Percentiles rank a stretch among this genome's conserved stretches.
Conservation (phyloP, 2,797 vertebrate species). For the Pangasius sanitwongsei region DNA sequence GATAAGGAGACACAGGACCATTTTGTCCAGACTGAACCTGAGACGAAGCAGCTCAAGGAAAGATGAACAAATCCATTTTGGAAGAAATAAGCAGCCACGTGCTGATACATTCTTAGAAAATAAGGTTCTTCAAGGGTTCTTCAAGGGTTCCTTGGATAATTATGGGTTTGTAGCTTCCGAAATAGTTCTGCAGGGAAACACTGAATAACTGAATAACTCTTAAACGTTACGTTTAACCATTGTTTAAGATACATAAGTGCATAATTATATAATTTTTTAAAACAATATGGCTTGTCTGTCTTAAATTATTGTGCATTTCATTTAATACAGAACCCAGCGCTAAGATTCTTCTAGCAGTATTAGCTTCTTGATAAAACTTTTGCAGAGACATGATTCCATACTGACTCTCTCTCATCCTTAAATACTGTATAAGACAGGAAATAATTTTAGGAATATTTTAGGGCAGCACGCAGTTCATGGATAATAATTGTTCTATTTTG, state of each 20-base stretch:
- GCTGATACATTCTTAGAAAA: background rate
- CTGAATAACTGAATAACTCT: background rate
- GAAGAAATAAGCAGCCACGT: slow-evolving; percentile 60
- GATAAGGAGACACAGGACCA: slow-evolving; percentile 63
- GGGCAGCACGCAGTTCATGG: background rate
- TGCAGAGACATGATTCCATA: background rate
- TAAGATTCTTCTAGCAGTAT: background rate
- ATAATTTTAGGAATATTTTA: background rate
- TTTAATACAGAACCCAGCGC: background rate
- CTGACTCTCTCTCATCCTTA: background rate
- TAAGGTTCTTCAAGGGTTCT: background rate
- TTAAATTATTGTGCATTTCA: slow-evolving; percentile 10
- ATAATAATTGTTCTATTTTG: slow-evolving; percentile 1
- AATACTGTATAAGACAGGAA: background rate
- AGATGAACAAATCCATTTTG: slow-evolving; percentile 74
- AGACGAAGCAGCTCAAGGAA: slow-evolving; percentile 70
- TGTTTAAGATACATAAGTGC: background rate
- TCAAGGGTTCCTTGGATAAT: background rate
- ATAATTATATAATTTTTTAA: background rate
- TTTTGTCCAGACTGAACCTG: slow-evolving; percentile 74
- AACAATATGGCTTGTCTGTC: background rate
- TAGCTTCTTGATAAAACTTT: background rate
- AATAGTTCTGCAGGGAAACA: background rate
- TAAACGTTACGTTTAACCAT: background rate
- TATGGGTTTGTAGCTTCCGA: too few relatives aligned